Percentiles rank a stretch among this genome's conserved stretches.
These are phyloP conservation scores for Zosterops lateralis DNA, from an alignment of 2,113 vertebrate species.

Conservation along the genomic window DNA sequence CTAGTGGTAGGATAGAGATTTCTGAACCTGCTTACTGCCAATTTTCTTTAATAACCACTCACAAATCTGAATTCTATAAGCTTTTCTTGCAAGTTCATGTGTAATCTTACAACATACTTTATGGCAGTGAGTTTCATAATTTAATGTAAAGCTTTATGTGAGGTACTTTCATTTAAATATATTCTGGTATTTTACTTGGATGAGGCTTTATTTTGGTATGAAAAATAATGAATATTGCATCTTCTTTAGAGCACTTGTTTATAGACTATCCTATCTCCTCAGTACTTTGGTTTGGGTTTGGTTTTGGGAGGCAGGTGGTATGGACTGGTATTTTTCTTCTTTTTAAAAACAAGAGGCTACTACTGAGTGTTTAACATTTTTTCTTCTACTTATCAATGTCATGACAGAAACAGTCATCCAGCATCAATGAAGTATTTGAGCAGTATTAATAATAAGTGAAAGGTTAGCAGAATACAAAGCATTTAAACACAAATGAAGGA, in stretches of 20 bases:
- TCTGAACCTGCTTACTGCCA: neutral
- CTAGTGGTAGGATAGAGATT: neutral
- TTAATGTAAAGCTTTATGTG: neutral
- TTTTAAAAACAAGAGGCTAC: too few species aligned
- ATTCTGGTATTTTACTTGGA: neutral
- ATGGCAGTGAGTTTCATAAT: neutral
- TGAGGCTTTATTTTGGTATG: neutral
- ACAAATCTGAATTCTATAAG: neutral
- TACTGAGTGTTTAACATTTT: too few species aligned
- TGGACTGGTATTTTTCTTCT: too few species aligned
- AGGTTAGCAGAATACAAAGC: neutral
- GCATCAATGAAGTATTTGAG: neutral
- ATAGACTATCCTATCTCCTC: neutral
- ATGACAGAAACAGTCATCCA: neutral
- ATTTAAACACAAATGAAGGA: neutral
- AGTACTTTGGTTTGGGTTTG: neutral
- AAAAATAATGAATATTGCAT: neutral
- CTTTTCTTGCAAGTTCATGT: neutral
- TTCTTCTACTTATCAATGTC: neutral
- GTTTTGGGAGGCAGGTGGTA: neutral
- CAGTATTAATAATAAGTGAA: neutral
- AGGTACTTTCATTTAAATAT: neutral
- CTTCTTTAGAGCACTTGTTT: neutral
- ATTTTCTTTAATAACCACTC: neutral
- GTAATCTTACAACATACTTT: neutral